Conservation (phyloP, 2,113 vertebrate species). For the Xiphophorus couchianus region DNA sequence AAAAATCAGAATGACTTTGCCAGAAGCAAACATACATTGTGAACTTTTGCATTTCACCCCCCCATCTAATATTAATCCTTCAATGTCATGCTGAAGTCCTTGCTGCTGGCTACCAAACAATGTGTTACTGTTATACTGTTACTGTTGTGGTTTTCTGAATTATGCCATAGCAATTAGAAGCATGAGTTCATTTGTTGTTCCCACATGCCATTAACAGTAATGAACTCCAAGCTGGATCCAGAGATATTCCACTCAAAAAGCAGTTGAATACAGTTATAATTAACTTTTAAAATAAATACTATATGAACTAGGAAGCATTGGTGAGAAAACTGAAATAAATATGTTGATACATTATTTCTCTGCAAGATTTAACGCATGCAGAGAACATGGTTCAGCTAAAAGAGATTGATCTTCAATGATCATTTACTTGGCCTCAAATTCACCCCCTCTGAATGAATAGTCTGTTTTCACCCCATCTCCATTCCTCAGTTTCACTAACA, state of each 20-base stretch:
- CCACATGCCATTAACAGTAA: not conserved
- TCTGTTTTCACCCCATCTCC: not conserved
- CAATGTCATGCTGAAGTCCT: not conserved
- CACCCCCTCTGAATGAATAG: slow-evolving; percentile 11
- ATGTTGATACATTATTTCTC: slow-evolving; percentile 9
- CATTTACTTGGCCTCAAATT: slow-evolving; percentile 30
- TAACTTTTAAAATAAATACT: no score
- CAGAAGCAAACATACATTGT: not conserved
- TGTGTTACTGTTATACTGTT: not conserved
- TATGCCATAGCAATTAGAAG: not conserved
- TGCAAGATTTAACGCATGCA: not conserved
- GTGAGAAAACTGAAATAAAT: not conserved
- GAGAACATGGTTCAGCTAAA: slow-evolving; percentile 7
- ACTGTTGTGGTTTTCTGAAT: not conserved
- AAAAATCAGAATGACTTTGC: not conserved
- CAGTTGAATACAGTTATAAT: not conserved
- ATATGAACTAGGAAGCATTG: not conserved
- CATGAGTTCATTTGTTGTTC: not conserved
- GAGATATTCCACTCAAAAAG: not conserved
- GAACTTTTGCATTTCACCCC: not conserved
- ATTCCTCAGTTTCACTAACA: slow-evolving; percentile 1
- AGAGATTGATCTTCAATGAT: slow-evolving; percentile 2
- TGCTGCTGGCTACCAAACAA: slow-evolving; percentile 2
- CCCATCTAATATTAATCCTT: slow-evolving; percentile 1
- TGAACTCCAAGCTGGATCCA: not conserved